Base-by-base conservation (phyloP, 2,797 vertebrate species). In the Anabacerthia variegaticeps region DNA sequence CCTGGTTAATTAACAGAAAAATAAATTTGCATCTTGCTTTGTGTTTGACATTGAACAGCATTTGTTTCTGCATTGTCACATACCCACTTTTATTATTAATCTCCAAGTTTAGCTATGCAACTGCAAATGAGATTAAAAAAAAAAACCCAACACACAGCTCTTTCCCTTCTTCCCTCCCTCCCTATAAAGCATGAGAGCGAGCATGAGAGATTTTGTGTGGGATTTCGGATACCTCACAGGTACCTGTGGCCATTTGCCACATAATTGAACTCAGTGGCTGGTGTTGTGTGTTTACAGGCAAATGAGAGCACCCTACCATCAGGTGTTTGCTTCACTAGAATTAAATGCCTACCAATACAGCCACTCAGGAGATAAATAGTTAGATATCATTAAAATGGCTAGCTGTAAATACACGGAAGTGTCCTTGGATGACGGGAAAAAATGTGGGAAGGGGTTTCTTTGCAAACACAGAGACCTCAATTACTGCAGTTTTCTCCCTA, bases 1-100 rank as follows among this genome's bases (percentile, higher is more conserved):
- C 94, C 89, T 92, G 88, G 87, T 96, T 97, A 98, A 97, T 97
- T 97, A 97, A 94, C 71, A 92, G 44, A 85, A 95, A 83, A 95
- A 89, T 58, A 44, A 68, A 96, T 97, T 94, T 96, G 66, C 77
- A 75, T 96, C 76, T 88, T 88, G 56, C 83, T 94, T 96, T 93
- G 76, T 89, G 63, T 95, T 89, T 90, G 85, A 85, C 51, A 36
- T 44, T 85, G 87, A 95, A 62, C 59, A 74, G 61, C 26, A 52
- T 95, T 93, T 85, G 51, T 95, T 97, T 95, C 84, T 94, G 59
- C 92, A 59, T 85, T 93, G 81, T 71, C 92, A 62, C 67, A 71
- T 78, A 49, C 6, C 16, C 65, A 71, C 49, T 95, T 94, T 65
- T 90, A 77, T 87, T 85, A 88, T 62, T 65, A 82, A 94, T 78